A percentile compares a stretch with the other conserved stretches of the same genome.
Conservation (phyloP, 2,797 vertebrate genomes). For the Molossus molossus region DNA sequence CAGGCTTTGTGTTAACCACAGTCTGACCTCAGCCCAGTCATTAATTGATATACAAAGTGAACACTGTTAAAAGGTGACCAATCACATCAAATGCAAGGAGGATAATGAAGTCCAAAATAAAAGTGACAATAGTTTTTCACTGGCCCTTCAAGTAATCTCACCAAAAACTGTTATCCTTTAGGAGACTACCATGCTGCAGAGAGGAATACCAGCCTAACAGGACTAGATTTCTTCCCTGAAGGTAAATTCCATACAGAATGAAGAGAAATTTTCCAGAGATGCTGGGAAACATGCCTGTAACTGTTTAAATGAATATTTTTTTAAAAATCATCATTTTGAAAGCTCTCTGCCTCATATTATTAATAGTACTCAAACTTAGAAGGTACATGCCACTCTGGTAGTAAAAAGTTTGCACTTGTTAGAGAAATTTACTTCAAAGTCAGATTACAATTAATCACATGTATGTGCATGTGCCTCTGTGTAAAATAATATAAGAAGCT, state of each 20-base stretch:
- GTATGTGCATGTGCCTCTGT: not conserved
- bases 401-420: not conserved
- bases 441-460: slow-evolving; percentile 33
- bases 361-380: not conserved
- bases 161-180: not conserved
- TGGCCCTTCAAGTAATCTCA: not conserved
- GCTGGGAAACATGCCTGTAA: not conserved
- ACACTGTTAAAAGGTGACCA: slow-evolving; percentile 50
- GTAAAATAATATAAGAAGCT: not conserved
- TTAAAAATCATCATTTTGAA: not conserved
- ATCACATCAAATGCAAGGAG: slow-evolving; percentile 31
- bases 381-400: not conserved
- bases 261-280: slow-evolving; percentile 47
- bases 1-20: not conserved
- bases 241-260: slow-evolving; percentile 35
- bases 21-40: not conserved
- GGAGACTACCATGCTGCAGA: not conserved
- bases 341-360: not conserved
- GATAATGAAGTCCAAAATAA: slow-evolving; percentile 48
- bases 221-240: slow-evolving; percentile 28
- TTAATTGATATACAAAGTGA: slow-evolving; percentile 61
- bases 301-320: slow-evolving; percentile 26
- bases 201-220: not conserved
- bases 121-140: not conserved
- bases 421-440: slow-evolving; percentile 54